A percentile compares a stretch with the other conserved stretches of the same genome.
phyloP scores from a whole-genome alignment of 1,140 invertebrate species.

The Geopemphigus sp. region DNA sequence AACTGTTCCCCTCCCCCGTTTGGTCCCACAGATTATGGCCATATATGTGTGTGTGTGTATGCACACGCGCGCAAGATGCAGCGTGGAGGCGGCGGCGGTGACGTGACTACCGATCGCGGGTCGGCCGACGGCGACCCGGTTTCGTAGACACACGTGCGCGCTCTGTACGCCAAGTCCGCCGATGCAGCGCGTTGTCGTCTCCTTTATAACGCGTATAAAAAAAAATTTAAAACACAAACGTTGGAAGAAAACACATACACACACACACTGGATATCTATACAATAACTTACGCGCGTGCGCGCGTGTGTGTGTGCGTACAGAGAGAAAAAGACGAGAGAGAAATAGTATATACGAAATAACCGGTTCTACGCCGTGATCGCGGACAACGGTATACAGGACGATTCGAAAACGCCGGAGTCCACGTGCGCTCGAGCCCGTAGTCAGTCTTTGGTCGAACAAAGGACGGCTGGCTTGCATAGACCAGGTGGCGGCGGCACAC shows the following conservation, averaged over 20 bases:
- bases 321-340: background rate
- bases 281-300: no score
- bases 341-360: conserved; percentile 13
- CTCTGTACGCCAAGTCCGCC: no score
- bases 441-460: conserved; percentile 9
- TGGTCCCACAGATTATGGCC: no score
- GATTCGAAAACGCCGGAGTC: conserved; percentile 11
- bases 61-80: background rate
- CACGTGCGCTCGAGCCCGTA: background rate
- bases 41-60: background rate
- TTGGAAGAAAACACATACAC: background rate
- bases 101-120: background rate
- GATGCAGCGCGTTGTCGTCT: background rate
- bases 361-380: conserved; percentile 35
- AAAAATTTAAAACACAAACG: no score
- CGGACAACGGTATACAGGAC: conserved; percentile 31
- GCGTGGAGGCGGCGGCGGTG: no score
- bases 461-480: background rate
- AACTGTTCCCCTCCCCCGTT: no score
- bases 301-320: no score
- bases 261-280: no score
- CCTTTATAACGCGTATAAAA: no score
- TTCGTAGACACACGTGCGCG: background rate
- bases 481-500: background rate
- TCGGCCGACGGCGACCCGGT: background rate